These are phyloP conservation scores for Micrastur ruficollis DNA, from an alignment of 2,797 vertebrate species.

Conservation along the genomic window DNA sequence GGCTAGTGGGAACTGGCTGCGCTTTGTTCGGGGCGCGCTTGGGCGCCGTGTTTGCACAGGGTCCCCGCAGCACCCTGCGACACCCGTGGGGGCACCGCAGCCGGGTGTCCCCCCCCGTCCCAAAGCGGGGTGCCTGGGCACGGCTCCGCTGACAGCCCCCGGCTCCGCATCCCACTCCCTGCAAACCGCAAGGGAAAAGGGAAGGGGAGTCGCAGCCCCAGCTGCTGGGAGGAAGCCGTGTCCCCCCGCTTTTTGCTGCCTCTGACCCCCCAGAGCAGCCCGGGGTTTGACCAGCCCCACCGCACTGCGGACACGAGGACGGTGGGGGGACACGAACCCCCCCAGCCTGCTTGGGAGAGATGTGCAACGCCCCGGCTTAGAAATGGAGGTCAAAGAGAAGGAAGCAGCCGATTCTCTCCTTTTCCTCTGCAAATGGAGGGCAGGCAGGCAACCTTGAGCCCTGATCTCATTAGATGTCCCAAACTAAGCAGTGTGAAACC, in stretches of 20 bases:
- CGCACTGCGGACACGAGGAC: rapidly evolving
- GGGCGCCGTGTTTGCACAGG: constrained; percentile 41
- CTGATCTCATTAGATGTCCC: constrained; percentile 59
- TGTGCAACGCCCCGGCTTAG: neutral
- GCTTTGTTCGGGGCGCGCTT: neutral
- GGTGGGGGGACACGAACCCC: rapidly evolving
- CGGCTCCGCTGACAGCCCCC: rapidly evolving
- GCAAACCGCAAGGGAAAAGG: neutral
- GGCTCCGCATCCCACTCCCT: rapidly evolving
- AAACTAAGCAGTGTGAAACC: constrained; percentile 54
- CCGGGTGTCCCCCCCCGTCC: neutral
- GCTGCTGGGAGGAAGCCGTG: neutral
- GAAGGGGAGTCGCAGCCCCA: neutral
- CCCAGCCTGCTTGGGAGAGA: rapidly evolving
- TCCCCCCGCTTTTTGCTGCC: rapidly evolving
- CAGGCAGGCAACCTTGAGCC: constrained; percentile 12
- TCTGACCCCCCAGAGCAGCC: neutral
- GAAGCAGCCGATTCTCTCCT: neutral
- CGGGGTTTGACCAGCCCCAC: neutral
- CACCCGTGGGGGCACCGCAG: rapidly evolving
- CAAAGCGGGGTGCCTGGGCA: rapidly evolving
- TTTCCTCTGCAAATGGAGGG: neutral
- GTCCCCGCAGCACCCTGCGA: neutral
- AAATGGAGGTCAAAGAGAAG: neutral
- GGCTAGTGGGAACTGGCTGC: constrained; percentile 52